phyloP scores from a whole-genome alignment of 2,888 invertebrate genomes.

The Drosophila histrio region DNA sequence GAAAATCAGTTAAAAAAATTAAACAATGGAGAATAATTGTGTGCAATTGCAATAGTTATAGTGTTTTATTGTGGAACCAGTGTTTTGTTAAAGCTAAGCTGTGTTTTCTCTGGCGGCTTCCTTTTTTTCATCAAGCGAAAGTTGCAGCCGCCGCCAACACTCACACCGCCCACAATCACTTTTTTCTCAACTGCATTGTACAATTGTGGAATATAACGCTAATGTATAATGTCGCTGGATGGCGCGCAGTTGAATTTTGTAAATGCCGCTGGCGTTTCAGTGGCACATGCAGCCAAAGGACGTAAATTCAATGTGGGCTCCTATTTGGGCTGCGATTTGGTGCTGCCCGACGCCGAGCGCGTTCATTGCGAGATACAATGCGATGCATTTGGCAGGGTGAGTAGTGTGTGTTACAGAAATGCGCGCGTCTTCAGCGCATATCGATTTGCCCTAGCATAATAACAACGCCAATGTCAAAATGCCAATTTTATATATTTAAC shows the following conservation, averaged over 20 bases:
- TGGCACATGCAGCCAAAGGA: slow-evolving; percentile 70
- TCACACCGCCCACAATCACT: slow-evolving; percentile 43
- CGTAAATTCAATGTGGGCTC: slow-evolving; percentile 81
- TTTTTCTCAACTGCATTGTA: slow-evolving; percentile 26
- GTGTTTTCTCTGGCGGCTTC: slow-evolving; percentile 35
- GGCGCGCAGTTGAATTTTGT: slow-evolving; percentile 80
- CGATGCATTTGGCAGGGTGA: slow-evolving; percentile 83
- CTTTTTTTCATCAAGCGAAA: slow-evolving; percentile 60
- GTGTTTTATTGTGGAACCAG: neutral
- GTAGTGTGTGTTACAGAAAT: slow-evolving; percentile 39
- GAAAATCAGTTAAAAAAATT: neutral
- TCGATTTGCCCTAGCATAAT: slow-evolving; percentile 10
- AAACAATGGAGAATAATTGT: slow-evolving; percentile 10
- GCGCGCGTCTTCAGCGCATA: slow-evolving; percentile 35
- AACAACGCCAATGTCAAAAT: neutral
- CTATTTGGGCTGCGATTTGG: slow-evolving; percentile 77
- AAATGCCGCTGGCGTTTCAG: slow-evolving; percentile 47
- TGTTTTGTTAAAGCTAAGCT: neutral
- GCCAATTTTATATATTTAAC: too few relatives aligned
- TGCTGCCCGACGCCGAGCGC: slow-evolving; percentile 73
- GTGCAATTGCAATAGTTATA: neutral
- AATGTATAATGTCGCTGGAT: slow-evolving; percentile 77
- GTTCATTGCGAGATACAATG: slow-evolving; percentile 82
- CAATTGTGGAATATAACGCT: slow-evolving; percentile 1
- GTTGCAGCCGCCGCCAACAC: slow-evolving; percentile 48